Evolutionary conservation across 2,888 invertebrate species (phyloP).

Genomic region (Synergus laeviventris): DNA sequence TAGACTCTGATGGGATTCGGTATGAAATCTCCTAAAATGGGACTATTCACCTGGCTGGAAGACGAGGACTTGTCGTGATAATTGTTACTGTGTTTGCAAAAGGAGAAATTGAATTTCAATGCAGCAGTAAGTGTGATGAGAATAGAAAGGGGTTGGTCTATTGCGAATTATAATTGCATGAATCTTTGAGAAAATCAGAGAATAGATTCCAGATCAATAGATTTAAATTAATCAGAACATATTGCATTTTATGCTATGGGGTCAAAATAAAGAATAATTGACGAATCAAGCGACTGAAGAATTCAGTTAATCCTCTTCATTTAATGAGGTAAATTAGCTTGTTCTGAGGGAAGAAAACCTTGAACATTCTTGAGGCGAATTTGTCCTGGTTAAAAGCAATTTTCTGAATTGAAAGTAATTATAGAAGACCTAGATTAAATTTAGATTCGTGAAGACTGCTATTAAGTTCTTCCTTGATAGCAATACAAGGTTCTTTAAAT

Average conservation of each 20-base stretch:
- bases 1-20: slow-evolving; percentile 8
- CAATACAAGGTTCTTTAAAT: background rate
- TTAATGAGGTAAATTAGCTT: too few species aligned
- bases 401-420: background rate
- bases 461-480: background rate
- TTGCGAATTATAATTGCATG: background rate
- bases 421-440: background rate
- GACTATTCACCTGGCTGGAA: slow-evolving; percentile 3
- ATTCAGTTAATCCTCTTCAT: too few species aligned
- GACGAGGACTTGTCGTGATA: slow-evolving; percentile 2
- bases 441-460: background rate
- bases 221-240: too few species aligned
- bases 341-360: too few species aligned
- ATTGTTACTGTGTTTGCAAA: background rate
- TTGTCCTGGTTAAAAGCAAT: too few species aligned
- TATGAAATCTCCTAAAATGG: slow-evolving; percentile 22
- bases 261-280: background rate
- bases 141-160: background rate
- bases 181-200: background rate
- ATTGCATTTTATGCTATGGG: background rate
- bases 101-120: background rate
- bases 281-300: background rate
- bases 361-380: too few species aligned
- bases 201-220: too few species aligned
- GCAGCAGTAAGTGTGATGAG: background rate